Base-by-base conservation (phyloP, 2,888 invertebrate species). In the Petrolisthes manimaculis region DNA sequence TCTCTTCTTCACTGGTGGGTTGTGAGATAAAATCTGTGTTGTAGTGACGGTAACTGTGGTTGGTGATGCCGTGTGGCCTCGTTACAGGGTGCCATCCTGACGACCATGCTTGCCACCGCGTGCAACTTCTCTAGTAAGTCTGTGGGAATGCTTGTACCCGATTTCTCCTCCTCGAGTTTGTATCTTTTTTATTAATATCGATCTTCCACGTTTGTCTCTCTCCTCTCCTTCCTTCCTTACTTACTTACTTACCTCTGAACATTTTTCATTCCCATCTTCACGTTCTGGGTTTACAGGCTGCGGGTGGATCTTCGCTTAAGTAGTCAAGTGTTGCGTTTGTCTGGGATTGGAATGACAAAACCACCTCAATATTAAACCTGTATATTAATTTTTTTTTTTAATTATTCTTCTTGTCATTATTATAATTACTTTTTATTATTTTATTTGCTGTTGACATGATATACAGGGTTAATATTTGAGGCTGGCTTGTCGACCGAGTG, bases 41-140 rank as follows among this genome's bases (percentile, higher is more conserved):
- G 37, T 37, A 37, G 37, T 37, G 37, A 37, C 21, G 61, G 74
- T 83, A 67, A 83, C 87, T 87, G 83, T 87, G 83, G 87, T 87
- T 87, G 78, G 83, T 87, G 83, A 78, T 83, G 61, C 83, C 83
- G 87, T 86, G 86, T 83, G 83, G 86, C 86, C 85, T 89, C 86
- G 88, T 92, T 94, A 92, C 94, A 97, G 96, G 99, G 99, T 93
- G 99, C 99, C 92, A 99, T 99, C 93, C 95, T 99, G 93, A 99
- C 99, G 91, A 99, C 99, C 92, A 99, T 99, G 99, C 95, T 99
- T 94, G 99, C 99, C 91, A 99, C 99, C 77, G 90, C 90, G 91
- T 95, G 99, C 94, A 99, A 99, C 94, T 98, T 99, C 94, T 99
- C 99, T 94, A 97, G 97, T 97, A 95, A 94, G 94, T 94, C 81